Evolutionary conservation across 2,797 vertebrate species (phyloP).

Genomic region (Chaetodon trifasciatus): DNA sequence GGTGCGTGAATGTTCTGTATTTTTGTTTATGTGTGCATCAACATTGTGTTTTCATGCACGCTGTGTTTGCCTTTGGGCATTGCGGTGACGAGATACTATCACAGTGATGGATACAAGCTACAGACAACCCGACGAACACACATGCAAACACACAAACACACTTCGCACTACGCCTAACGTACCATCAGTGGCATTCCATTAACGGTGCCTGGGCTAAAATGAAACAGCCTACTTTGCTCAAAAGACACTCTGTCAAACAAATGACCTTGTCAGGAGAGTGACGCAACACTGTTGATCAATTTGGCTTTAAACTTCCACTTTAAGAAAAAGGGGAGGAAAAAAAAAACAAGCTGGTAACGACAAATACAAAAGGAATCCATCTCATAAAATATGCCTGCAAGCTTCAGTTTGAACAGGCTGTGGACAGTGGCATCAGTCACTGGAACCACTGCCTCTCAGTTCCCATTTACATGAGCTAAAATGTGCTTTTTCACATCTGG

Average conservation of each 20-base stretch:
- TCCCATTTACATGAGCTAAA: slow-evolving; percentile 61
- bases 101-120: slow-evolving; percentile 65
- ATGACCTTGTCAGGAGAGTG: slow-evolving; percentile 74
- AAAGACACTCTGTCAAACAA: slow-evolving; percentile 82
- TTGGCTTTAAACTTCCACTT: slow-evolving; percentile 80
- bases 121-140: slow-evolving; percentile 39
- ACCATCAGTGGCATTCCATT: slow-evolving; percentile 74
- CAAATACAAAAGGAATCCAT: slow-evolving; percentile 80
- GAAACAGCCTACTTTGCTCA: slow-evolving; percentile 77
- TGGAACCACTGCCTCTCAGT: slow-evolving; percentile 48
- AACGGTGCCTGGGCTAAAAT: slow-evolving; percentile 67
- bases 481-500: slow-evolving; percentile 39
- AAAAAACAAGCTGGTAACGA: slow-evolving; percentile 61
- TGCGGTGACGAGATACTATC: slow-evolving; percentile 68
- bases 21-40: slow-evolving; percentile 14
- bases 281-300: slow-evolving; percentile 77
- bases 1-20: not conserved
- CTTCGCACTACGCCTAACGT: slow-evolving; percentile 53
- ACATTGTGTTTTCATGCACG: slow-evolving; percentile 30
- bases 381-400: slow-evolving; percentile 80
- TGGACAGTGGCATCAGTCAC: slow-evolving; percentile 76
- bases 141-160: slow-evolving; percentile 48
- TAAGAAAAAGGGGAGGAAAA: slow-evolving; percentile 47
- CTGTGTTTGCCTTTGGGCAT: slow-evolving; percentile 49
- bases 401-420: slow-evolving; percentile 74